A percentile compares a stretch with the other conserved stretches of the same genome.
Conservation (phyloP, 2,797 vertebrate genomes). For the Pelodytes ibericus region DNA sequence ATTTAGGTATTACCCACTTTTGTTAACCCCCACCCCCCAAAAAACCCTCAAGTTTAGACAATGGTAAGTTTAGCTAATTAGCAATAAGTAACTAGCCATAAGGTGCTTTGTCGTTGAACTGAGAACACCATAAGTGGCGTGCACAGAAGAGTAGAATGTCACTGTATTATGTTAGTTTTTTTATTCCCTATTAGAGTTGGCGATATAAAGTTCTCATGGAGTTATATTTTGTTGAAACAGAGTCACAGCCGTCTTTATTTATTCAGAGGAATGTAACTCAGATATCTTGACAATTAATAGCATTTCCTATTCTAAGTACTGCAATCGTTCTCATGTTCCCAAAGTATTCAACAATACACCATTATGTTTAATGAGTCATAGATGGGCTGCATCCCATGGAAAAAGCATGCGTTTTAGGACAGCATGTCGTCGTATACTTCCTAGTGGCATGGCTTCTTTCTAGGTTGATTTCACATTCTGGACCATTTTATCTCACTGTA, state of each 20-base stretch:
- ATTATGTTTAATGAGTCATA: slow-evolving; percentile 75
- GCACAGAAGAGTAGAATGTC: neutral
- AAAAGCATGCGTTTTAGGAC: slow-evolving; percentile 70
- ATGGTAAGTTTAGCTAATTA: no score
- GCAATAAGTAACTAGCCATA: no score
- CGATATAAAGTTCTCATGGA: slow-evolving; percentile 51
- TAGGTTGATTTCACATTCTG: slow-evolving; percentile 65
- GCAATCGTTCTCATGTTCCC: slow-evolving; percentile 73
- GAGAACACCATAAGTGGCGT: no score
- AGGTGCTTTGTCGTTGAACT: no score
- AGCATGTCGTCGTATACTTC: slow-evolving; percentile 63
- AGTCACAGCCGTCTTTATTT: slow-evolving; percentile 68
- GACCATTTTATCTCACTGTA: slow-evolving; percentile 65
- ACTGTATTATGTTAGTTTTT: neutral
- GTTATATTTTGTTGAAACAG: slow-evolving; percentile 63
- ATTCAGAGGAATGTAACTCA: slow-evolving; percentile 67
- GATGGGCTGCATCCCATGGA: slow-evolving; percentile 71
- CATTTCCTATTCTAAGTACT: slow-evolving; percentile 68
- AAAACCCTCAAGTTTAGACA: no score
- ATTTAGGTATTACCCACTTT: no score
- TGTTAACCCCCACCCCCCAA: no score
- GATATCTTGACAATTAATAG: slow-evolving; percentile 70
- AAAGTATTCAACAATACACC: slow-evolving; percentile 73
- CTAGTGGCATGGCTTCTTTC: slow-evolving; percentile 62
- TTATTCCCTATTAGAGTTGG: neutral